Base-by-base conservation (phyloP, 2,797 vertebrate genomes). In the Anisognathus igniventris region DNA sequence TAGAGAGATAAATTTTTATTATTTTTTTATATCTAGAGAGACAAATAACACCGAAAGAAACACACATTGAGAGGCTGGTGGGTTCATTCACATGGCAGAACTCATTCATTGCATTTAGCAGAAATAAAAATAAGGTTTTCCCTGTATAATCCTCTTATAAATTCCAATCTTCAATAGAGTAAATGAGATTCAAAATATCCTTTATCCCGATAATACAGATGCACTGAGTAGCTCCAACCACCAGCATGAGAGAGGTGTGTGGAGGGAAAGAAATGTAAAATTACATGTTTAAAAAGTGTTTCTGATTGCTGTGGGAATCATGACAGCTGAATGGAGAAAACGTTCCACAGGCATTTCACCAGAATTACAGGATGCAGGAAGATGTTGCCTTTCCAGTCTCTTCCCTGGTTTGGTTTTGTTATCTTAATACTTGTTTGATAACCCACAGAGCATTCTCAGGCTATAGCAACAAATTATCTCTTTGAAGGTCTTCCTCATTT, bases 401-500 rank as follows among this genome's bases (percentile, higher is more conserved):
- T 90, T 93, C 42, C 66, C 42, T 42, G 37, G 14, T 64, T 91
- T 90, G 28, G 10, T 33, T 92, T 90, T 20, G 15, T 57, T 61
- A 92, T 87, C 66, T 95, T 92, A 98, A 88, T 93, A 98, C 14
- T 97, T 97, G 74, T 94, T 85, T 24, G 93, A 92, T 53, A 97
- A 80, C 50, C 94, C 86, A 82, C 97, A 97, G 57, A 79, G 23
- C 56, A 72, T 64, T 80, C 97, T 95, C 72, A 98, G 81, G 47
- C 87, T 97, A 30, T 91, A 96, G 79, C 98, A 98, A 82, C 98
- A 98, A 70, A 98, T 92, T 24, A 98, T 98, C 88, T 98, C 98
- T 82, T 97, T 98, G 82, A 98, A 98, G 14, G 97, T 98, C 93
- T 98, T 98, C 67, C 97, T 93, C 98, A 98, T 98, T 96, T 98